A percentile compares a stretch with the other conserved stretches of the same genome.
These are phyloP conservation scores for Mola mola DNA, from an alignment of 2,113 vertebrate genomes.

Conservation along the genomic window DNA sequence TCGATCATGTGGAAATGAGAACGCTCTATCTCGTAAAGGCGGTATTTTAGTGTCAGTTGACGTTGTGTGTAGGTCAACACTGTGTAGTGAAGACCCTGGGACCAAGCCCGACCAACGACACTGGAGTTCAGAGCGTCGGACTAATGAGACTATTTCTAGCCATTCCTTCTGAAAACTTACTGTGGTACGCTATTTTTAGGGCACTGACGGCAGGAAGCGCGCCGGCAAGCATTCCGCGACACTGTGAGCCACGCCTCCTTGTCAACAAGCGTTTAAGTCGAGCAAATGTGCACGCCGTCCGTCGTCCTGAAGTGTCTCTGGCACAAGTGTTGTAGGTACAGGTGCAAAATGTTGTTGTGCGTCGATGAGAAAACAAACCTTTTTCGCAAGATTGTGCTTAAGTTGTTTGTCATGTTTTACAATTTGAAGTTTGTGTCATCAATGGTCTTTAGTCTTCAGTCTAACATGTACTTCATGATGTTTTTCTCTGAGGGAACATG, in stretches of 20 bases:
- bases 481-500: constrained; percentile 31
- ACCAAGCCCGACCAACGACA: constrained; percentile 42
- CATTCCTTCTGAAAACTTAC: constrained; percentile 11
- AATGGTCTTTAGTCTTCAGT: constrained; percentile 26
- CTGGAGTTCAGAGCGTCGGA: constrained; percentile 14
- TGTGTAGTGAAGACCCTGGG: constrained; percentile 31
- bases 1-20: constrained; percentile 3
- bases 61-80: constrained; percentile 12
- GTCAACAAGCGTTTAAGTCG: constrained; percentile 38
- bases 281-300: constrained; percentile 13
- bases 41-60: constrained; percentile 2
- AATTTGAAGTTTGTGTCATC: constrained; percentile 21
- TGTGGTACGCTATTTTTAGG: constrained; percentile 25
- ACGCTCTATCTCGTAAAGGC: constrained; percentile 2
- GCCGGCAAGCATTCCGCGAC: constrained; percentile 16
- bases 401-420: background rate
- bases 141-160: constrained; percentile 8
- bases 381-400: constrained; percentile 16
- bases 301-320: constrained; percentile 15
- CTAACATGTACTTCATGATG: constrained; percentile 34
- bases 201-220: background rate
- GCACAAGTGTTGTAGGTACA: constrained; percentile 15
- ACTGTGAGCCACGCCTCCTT: constrained; percentile 29
- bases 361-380: constrained; percentile 31
- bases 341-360: constrained; percentile 5